Base-by-base conservation (phyloP, 1,140 invertebrate genomes). In the Telenomus remus region DNA sequence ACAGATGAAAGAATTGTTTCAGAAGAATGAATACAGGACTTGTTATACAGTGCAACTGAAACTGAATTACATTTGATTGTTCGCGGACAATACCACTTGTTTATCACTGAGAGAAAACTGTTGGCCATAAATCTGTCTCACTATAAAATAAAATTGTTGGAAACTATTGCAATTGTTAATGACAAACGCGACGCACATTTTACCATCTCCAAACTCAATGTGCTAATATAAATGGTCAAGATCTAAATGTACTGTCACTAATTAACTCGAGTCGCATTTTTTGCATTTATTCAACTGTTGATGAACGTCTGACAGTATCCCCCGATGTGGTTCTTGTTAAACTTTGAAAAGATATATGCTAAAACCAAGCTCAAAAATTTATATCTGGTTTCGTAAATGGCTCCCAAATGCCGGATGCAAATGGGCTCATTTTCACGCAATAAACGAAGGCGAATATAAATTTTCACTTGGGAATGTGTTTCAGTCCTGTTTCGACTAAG, bases 161-260 rank as follows among this genome's bases (percentile, higher is more conserved):
- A 27, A 27, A 27, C 1, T 27, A 27, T 47, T 74, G 54, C 61
- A 37, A 8, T 8, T 49, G 35, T 12, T 35, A 33, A 61, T 50
- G 61, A 68, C 33, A 74, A 68, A 68, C 5, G 44, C 49, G 59
- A 9, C 44, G n/a, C 9, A 11, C 19, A 46, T 46, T 43, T 37
- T 51, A 19, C 12, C 56, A 68, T 68, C 37, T 68, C 51, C 53
- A 66, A n/a, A 51, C 49, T 74, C 71, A 63, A 74, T 73, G 71
- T 74, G 55, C 39, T 44, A 39, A 66, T 43, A 2, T 61, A 66
- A 65, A 61, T 66, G 60, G 44, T 3, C 1, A 27, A 27, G 53
- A 44, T 10, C 57, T 72, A 14, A 48, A 54, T 74, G 71, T 74
- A 44, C 65, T 55, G 63, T 11, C 8, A 47, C 15, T 66, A 68